Conservation (phyloP, 1,140 invertebrate species). For the Pogonus chalceus region DNA sequence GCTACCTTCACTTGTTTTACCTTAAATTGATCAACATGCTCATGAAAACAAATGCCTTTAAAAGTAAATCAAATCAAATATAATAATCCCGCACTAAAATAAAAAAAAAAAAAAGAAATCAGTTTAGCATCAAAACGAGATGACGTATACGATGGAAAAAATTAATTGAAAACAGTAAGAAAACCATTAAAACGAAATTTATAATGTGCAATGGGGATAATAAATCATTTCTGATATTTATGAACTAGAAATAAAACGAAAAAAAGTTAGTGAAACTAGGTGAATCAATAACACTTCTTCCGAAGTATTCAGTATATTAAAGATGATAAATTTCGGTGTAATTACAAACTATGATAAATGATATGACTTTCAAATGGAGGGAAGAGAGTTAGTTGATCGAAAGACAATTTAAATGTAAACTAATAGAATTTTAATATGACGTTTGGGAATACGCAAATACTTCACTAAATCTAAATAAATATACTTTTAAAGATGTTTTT, state of each 20-base stretch:
- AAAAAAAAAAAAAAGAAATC: background rate
- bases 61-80: background rate
- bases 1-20: too few species aligned
- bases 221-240: slow-evolving; percentile 4
- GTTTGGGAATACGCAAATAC: background rate
- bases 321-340: background rate
- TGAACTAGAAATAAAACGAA: background rate
- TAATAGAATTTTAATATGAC: slow-evolving; percentile 4
- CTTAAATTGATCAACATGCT: too few species aligned
- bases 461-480: too few species aligned
- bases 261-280: background rate
- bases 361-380: background rate
- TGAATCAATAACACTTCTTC: background rate
- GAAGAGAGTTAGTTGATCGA: background rate
- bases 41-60: background rate
- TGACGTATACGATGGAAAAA: slow-evolving; percentile 1
- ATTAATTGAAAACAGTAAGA: background rate
- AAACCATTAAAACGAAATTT: too few species aligned
- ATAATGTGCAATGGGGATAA: too few species aligned
- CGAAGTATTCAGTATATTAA: background rate
- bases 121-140: too few species aligned
- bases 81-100: background rate
- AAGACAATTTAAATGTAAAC: background rate
- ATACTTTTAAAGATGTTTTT: too few species aligned
- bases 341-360: slow-evolving; percentile 5